Percentiles rank a stretch among this genome's conserved stretches.
Evolutionary conservation across 2,113 vertebrate genomes (phyloP).

Genomic region (Burhinus oedicnemus): DNA sequence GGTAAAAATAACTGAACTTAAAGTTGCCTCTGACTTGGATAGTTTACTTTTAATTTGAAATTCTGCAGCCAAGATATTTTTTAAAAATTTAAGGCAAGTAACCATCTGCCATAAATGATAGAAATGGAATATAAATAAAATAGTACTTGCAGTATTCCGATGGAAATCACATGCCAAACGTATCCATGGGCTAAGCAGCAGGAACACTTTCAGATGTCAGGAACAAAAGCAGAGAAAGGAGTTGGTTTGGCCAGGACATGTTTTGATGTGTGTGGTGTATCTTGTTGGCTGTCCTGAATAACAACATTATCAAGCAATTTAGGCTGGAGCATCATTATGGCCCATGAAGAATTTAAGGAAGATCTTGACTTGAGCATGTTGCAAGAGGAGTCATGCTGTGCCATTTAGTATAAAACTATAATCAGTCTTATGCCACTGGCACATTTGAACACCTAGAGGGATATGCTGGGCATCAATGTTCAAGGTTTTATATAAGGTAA

Average conservation of each 20-base stretch:
- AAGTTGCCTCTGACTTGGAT: slow-evolving; percentile 37
- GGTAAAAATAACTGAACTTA: slow-evolving; percentile 36
- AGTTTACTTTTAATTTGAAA: slow-evolving; percentile 59
- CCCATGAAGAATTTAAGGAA: slow-evolving; percentile 79
- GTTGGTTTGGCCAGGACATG: slow-evolving; percentile 32
- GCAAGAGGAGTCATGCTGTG: slow-evolving; percentile 72
- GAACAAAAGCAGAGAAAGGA: slow-evolving; percentile 32
- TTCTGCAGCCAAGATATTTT: slow-evolving; percentile 45
- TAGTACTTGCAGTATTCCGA: slow-evolving; percentile 26
- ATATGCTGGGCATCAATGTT: slow-evolving; percentile 67
- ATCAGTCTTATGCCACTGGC: slow-evolving; percentile 80
- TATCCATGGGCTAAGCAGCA: slow-evolving; percentile 27
- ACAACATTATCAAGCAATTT: slow-evolving; percentile 69
- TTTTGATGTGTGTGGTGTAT: slow-evolving; percentile 35
- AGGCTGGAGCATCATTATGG: slow-evolving; percentile 32
- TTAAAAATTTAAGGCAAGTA: slow-evolving; percentile 60
- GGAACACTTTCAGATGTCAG: slow-evolving; percentile 23
- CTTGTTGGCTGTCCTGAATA: slow-evolving; percentile 56
- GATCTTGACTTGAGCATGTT: slow-evolving; percentile 74
- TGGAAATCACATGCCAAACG: slow-evolving; percentile 27
- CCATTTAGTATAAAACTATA: slow-evolving; percentile 64
- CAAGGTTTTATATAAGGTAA: slow-evolving; percentile 84
- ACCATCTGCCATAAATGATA: slow-evolving; percentile 60
- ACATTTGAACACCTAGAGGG: slow-evolving; percentile 71
- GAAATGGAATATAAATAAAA: slow-evolving; percentile 68